Evolutionary conservation across 2,888 invertebrate genomes (phyloP).

Genomic region (Scelioninae gen. 1): DNA sequence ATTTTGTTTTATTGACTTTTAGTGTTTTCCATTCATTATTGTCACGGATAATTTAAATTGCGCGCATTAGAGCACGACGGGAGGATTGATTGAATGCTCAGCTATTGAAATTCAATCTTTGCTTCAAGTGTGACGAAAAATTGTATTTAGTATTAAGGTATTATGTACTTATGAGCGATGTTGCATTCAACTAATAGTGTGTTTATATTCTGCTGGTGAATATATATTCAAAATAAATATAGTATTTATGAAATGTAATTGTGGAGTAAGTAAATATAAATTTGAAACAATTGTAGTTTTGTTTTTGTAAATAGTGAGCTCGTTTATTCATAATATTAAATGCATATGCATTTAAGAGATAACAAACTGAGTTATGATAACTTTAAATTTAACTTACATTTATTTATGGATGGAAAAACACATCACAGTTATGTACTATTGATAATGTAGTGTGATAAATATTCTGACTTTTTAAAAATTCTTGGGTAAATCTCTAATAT

Average conservation of each 20-base stretch:
- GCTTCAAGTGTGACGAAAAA: background rate
- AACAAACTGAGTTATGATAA: no score
- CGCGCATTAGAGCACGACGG: background rate
- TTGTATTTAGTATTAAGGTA: background rate
- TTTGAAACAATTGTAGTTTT: no score
- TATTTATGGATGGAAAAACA: no score
- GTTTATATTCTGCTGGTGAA: no score
- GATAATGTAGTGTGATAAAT: background rate
- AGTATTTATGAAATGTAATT: no score
- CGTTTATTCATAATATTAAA: no score
- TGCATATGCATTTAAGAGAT: no score
- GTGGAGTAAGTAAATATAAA: no score
- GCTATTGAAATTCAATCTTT: background rate
- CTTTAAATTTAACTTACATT: background rate
- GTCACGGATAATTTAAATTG: constrained; percentile 5
- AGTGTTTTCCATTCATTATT: constrained; percentile 10
- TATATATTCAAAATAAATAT: no score
- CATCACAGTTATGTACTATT: background rate
- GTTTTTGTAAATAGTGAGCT: no score
- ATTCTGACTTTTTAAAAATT: background rate
- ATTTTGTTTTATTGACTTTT: constrained; percentile 27
- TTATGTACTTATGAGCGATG: background rate
- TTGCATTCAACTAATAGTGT: background rate
- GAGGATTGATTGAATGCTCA: background rate
- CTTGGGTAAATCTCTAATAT: background rate